phyloP scores from a whole-genome alignment of 1,140 invertebrate species.

The Heliothis virescens region DNA sequence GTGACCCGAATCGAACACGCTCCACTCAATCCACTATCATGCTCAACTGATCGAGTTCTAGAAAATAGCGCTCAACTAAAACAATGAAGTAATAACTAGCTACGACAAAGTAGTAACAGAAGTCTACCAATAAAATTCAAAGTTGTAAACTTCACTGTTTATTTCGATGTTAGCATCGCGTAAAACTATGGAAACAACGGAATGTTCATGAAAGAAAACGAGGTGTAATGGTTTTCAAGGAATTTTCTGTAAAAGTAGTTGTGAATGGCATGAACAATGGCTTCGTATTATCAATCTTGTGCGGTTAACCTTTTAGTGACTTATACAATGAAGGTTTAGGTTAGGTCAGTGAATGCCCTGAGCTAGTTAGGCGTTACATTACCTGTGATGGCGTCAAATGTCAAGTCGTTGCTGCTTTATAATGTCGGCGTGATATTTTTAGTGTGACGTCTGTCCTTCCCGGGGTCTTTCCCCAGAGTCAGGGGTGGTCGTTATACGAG shows the following conservation, averaged over 20 bases:
- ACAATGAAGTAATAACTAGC: constrained; percentile 11
- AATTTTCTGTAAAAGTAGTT: constrained; percentile 22
- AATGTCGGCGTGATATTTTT: constrained; percentile 50
- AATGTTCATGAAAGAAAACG: constrained; percentile 12
- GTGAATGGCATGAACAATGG: constrained; percentile 25
- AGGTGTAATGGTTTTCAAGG: neutral
- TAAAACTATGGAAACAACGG: constrained; percentile 26
- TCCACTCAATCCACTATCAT: constrained; percentile 10
- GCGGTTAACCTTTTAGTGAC: constrained; percentile 16
- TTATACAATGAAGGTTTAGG: constrained; percentile 17
- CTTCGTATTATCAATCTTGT: constrained; percentile 18
- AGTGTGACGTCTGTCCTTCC: constrained; percentile 17
- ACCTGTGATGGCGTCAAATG: constrained; percentile 45
- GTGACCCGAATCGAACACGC: constrained; percentile 33
- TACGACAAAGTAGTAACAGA: neutral
- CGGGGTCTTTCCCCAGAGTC: neutral
- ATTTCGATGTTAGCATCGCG: constrained; percentile 18
- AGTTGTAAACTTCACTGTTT: constrained; percentile 10
- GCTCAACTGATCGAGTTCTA: constrained; percentile 11
- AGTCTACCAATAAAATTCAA: constrained; percentile 25
- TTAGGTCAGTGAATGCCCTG: constrained; percentile 32
- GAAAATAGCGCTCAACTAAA: neutral
- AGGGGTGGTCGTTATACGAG: constrained; percentile 7
- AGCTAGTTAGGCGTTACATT: constrained; percentile 23
- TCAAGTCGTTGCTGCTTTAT: constrained; percentile 38